Percentiles rank a stretch among this genome's conserved stretches.
Evolutionary conservation across 2,113 vertebrate genomes (phyloP).

Genomic region (Phainopepla nitens): DNA sequence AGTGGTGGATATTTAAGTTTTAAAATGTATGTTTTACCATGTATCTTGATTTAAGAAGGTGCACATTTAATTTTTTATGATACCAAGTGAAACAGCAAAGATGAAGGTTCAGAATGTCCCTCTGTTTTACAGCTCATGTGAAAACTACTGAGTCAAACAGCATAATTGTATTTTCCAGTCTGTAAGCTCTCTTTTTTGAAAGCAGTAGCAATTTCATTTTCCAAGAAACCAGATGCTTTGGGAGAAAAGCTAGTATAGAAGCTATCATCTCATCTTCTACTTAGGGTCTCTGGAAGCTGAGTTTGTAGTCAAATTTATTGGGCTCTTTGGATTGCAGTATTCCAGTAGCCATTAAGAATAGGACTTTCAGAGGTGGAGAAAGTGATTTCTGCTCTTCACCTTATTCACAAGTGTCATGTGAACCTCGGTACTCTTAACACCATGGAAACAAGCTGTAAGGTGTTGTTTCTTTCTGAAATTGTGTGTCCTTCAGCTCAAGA

Average conservation of each 20-base stretch:
- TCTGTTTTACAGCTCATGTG: neutral
- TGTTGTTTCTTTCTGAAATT: neutral
- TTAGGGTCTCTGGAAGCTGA: neutral
- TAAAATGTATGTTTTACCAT: neutral
- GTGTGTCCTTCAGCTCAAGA: neutral
- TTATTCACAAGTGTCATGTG: neutral
- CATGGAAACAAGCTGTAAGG: neutral
- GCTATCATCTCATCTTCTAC: neutral
- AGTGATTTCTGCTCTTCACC: neutral
- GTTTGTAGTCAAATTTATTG: neutral
- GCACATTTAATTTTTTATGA: neutral
- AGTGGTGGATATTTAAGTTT: neutral
- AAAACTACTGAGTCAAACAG: neutral
- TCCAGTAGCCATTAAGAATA: neutral
- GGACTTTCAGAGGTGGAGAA: neutral
- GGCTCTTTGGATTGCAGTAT: neutral
- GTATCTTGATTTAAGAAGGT: neutral
- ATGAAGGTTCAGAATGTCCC: neutral
- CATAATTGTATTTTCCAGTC: neutral
- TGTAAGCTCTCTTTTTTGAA: neutral
- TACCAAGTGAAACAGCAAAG: neutral
- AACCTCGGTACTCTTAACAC: rapidly evolving
- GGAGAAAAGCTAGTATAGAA: neutral
- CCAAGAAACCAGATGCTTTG: neutral
- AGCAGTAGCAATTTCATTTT: neutral